Percentiles rank a stretch among this genome's conserved stretches.
Conservation (phyloP, 2,888 invertebrate genomes). For the Campoplex nolae region DNA sequence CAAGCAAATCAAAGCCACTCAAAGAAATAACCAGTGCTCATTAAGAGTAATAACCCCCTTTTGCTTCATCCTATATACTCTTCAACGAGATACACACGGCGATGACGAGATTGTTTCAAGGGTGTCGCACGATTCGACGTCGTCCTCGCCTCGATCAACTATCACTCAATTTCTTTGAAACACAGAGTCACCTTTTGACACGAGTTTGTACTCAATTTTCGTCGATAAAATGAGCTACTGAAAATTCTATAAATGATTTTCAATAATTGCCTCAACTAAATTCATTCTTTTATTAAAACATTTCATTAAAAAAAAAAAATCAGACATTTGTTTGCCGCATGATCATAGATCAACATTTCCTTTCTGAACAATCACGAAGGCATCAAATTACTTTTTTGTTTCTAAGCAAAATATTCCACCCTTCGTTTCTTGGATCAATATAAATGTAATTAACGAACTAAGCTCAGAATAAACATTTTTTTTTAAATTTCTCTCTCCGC, state of each 20-base stretch:
- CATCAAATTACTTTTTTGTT: too few species aligned
- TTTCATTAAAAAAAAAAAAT: too few species aligned
- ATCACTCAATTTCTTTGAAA: neutral
- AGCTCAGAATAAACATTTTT: neutral
- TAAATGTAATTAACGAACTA: neutral
- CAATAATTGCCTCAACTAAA: too few species aligned
- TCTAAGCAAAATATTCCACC: neutral
- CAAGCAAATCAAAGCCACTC: conserved; percentile 82
- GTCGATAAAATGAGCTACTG: neutral
- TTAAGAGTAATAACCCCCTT: conserved; percentile 82
- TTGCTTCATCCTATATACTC: conserved; percentile 55
- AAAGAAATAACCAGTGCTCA: conserved; percentile 83
- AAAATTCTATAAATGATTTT: neutral
- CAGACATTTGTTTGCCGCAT: too few species aligned
- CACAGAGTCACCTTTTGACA: neutral
- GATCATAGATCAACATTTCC: too few species aligned
- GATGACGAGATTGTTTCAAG: conserved; percentile 81
- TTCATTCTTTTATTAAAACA: too few species aligned
- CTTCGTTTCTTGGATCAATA: neutral
- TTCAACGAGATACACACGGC: conserved; percentile 41
- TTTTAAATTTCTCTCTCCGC: neutral
- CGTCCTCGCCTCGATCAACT: conserved; percentile 43
- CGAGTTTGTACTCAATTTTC: neutral
- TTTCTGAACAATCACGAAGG: too few species aligned
- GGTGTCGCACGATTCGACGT: conserved; percentile 79